Percentiles rank a stretch among this genome's conserved stretches.
Conservation (phyloP, 2,113 vertebrate genomes). For the Trinectes maculatus region DNA sequence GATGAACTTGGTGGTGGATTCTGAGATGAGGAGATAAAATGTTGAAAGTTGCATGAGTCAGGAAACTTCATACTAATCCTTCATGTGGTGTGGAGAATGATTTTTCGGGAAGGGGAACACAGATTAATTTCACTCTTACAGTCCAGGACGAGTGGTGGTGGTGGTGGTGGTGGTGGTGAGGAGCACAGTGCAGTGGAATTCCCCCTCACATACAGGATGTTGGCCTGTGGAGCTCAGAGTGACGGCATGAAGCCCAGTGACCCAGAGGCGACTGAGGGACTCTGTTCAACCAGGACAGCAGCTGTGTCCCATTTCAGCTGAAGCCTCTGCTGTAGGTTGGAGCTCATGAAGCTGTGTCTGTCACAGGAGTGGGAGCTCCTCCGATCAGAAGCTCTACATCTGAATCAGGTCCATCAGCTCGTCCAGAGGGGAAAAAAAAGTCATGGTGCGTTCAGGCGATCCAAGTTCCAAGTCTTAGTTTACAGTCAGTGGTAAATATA, state of each 20-base stretch:
- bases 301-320: constrained; percentile 16
- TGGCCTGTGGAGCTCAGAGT: constrained; percentile 7
- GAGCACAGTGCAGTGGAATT: constrained; percentile 61
- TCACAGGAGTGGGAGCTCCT: no score
- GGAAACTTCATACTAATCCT: constrained; percentile 10
- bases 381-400: no score
- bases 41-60: constrained; percentile 55
- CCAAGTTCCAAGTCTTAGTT: no score
- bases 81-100: constrained; percentile 15
- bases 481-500: not conserved
- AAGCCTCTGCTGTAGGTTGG: not conserved
- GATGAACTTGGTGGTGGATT: constrained; percentile 52
- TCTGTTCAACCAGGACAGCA: no score
- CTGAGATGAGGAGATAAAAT: constrained; percentile 20
- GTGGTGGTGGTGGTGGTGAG: no score
- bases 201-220: constrained; percentile 48
- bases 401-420: no score
- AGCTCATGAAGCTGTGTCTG: no score
- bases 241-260: constrained; percentile 14
- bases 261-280: no score
- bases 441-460: not conserved
- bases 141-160: no score
- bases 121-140: not conserved
- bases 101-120: constrained; percentile 21
- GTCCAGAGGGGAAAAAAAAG: not conserved